Conservation (phyloP, 2,113 vertebrate genomes). For the Callionymus lyra region DNA sequence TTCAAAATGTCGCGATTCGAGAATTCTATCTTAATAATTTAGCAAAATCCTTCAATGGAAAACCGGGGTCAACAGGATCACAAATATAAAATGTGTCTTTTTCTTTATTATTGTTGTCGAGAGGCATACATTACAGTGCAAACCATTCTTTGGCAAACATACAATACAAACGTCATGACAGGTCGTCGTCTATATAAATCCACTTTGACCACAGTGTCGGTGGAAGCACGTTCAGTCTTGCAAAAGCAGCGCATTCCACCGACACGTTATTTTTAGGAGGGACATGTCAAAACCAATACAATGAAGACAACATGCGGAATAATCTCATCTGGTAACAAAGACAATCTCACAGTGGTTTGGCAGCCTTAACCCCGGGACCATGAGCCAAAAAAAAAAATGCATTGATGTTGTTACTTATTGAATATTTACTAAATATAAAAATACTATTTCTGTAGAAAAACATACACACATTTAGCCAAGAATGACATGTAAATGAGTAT, state of each 20-base stretch:
- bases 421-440: constrained; percentile 10
- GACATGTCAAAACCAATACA: neutral
- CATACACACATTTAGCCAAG: constrained; percentile 1
- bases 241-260: constrained; percentile 58
- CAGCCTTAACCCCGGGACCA: constrained; percentile 15
- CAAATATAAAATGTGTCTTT: constrained; percentile 50
- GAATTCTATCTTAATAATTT: too few relatives aligned
- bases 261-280: constrained; percentile 22
- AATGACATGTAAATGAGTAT: too few relatives aligned
- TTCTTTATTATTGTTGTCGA: constrained; percentile 61
- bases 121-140: constrained; percentile 75
- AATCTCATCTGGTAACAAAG: constrained; percentile 23
- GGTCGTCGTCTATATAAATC: constrained; percentile 37
- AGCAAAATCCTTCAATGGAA: too few relatives aligned
- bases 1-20: too few relatives aligned
- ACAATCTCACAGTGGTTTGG: constrained; percentile 30
- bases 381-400: constrained; percentile 12
- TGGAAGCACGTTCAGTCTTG: constrained; percentile 53
- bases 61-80: constrained; percentile 25
- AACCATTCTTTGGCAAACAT: constrained; percentile 74
- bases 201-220: constrained; percentile 47
- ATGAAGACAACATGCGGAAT: constrained; percentile 11
- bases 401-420: constrained; percentile 11
- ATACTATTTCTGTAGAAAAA: constrained; percentile 3
- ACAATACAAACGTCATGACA: constrained; percentile 65